A percentile compares a stretch with the other conserved stretches of the same genome.
Conservation (phyloP, 2,888 invertebrate species). For the Amphipoea oculea region DNA sequence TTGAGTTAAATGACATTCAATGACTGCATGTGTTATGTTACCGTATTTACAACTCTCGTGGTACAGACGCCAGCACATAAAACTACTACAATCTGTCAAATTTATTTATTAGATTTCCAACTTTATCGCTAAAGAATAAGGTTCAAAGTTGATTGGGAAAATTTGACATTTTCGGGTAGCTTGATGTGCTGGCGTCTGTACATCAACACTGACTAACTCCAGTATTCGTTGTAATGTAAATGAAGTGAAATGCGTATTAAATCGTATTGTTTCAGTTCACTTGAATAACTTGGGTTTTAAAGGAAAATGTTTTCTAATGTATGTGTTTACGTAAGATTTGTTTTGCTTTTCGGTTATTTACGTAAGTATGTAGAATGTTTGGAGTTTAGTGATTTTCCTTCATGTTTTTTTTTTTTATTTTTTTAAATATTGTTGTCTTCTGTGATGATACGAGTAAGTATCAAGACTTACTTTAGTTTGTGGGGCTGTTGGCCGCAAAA, state of each 20-base stretch:
- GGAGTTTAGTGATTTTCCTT: not conserved
- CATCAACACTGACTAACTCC: not conserved
- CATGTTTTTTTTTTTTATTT: not conserved
- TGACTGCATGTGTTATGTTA: too few relatives aligned
- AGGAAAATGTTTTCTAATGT: conserved; percentile 36
- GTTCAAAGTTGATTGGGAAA: too few relatives aligned
- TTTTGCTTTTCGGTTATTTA: not conserved
- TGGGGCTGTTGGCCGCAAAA: not conserved
- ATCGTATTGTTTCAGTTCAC: conserved; percentile 17
- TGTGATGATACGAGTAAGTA: not conserved
- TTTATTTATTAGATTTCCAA: too few relatives aligned
- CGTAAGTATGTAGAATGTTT: not conserved
- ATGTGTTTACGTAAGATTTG: conserved; percentile 25
- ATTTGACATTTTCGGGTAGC: too few relatives aligned
- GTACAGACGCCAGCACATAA: too few relatives aligned
- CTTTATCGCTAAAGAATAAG: too few relatives aligned
- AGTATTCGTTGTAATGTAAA: conserved; percentile 48
- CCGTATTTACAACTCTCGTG: too few relatives aligned
- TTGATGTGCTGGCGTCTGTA: too few relatives aligned
- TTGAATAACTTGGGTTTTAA: conserved; percentile 32
- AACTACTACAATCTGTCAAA: too few relatives aligned
- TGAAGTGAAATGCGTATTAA: conserved; percentile 61
- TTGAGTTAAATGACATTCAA: too few relatives aligned
- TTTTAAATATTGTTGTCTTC: not conserved
- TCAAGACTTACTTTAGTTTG: not conserved